Percentiles rank a stretch among this genome's conserved stretches.
Evolutionary conservation across 2,888 invertebrate species (phyloP).

Genomic region (Taphrorychus bicolor): DNA sequence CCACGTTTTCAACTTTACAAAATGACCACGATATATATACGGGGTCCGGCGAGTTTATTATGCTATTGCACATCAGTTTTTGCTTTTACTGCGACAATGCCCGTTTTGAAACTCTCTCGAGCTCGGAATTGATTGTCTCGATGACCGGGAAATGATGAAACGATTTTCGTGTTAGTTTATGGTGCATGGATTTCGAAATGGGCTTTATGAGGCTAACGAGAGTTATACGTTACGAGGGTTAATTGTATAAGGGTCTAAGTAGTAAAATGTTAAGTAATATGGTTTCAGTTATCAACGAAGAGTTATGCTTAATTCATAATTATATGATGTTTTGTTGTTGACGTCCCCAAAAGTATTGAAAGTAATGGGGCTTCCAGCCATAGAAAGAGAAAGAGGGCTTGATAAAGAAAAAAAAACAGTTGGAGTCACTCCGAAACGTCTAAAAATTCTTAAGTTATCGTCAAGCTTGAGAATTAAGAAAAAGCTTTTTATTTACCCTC

Average conservation of each 20-base stretch:
- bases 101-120: slow-evolving; percentile 11
- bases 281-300: too few species aligned
- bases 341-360: too few species aligned
- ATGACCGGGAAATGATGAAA: slow-evolving; percentile 17
- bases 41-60: slow-evolving; percentile 12
- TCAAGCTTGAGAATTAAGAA: too few species aligned
- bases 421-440: too few species aligned
- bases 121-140: slow-evolving; percentile 25
- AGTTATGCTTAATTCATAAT: too few species aligned
- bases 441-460: too few species aligned
- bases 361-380: too few species aligned
- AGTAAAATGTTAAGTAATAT: neutral
- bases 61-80: slow-evolving; percentile 39
- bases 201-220: neutral
- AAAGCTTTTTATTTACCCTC: too few species aligned
- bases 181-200: neutral
- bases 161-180: slow-evolving; percentile 25
- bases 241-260: neutral
- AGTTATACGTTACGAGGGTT: neutral
- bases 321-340: too few species aligned
- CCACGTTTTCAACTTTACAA: slow-evolving; percentile 36
- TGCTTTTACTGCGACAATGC: slow-evolving; percentile 40
- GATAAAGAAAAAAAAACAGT: too few species aligned
- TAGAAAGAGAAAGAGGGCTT: too few species aligned
- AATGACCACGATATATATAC: slow-evolving; percentile 27